phyloP scores from a whole-genome alignment of 1,140 invertebrate species.

The Chlorops oryzae region DNA sequence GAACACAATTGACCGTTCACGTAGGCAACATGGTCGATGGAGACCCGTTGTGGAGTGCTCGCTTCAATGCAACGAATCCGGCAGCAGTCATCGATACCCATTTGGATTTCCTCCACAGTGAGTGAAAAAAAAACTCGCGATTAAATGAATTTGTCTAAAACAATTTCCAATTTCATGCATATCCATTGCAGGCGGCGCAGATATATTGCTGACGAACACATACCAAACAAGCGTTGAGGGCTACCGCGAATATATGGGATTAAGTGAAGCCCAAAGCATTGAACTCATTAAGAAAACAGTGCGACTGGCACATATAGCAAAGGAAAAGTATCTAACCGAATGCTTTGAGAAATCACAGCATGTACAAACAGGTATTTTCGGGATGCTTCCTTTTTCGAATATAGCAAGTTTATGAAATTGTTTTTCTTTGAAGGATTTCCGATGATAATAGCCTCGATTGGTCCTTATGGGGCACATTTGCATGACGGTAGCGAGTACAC shows the following conservation, averaged over 20 bases:
- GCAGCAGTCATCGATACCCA: constrained; percentile 69
- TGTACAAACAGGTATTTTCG: not conserved
- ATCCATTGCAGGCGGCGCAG: constrained; percentile 65
- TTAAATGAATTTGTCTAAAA: too few relatives aligned
- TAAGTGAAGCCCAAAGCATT: constrained; percentile 59
- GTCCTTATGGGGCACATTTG: constrained; percentile 82
- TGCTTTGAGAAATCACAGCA: constrained; percentile 29
- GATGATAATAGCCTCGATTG: constrained; percentile 75
- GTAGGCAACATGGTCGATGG: constrained; percentile 63
- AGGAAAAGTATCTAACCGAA: constrained; percentile 38
- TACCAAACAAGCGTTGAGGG: constrained; percentile 82
- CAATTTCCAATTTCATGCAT: too few relatives aligned
- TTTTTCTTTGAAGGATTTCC: constrained; percentile 43
- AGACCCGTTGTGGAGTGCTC: constrained; percentile 75
- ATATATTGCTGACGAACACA: constrained; percentile 79
- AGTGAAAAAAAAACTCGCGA: constrained; percentile 16
- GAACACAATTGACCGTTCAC: constrained; percentile 67
- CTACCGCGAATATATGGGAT: constrained; percentile 64
- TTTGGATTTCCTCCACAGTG: constrained; percentile 64
- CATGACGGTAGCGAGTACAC: constrained; percentile 87
- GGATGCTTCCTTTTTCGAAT: not conserved
- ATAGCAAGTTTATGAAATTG: constrained; percentile 2
- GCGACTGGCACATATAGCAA: constrained; percentile 53
- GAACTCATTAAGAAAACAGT: constrained; percentile 68
- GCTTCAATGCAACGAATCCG: constrained; percentile 67